A percentile compares a stretch with the other conserved stretches of the same genome.
These are phyloP conservation scores for Nudaria mundana DNA, from an alignment of 2,888 invertebrate species.

Conservation along the genomic window DNA sequence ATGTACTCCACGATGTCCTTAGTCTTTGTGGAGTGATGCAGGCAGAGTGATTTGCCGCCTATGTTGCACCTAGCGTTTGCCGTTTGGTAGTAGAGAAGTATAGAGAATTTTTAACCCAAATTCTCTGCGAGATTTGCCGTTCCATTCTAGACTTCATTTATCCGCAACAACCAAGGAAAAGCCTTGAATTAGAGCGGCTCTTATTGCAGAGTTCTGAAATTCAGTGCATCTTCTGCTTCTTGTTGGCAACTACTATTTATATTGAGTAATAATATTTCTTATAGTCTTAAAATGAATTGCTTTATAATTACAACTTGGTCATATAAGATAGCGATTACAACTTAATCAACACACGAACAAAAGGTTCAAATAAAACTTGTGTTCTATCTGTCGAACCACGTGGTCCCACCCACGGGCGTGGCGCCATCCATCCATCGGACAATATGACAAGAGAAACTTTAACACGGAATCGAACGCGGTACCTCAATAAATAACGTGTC, in stretches of 20 bases:
- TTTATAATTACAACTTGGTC: neutral
- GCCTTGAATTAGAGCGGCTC: too few relatives aligned
- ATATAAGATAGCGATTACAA: neutral
- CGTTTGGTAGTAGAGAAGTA: too few relatives aligned
- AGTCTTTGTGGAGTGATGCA: too few relatives aligned
- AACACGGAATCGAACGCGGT: constrained; percentile 47
- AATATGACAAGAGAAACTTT: constrained; percentile 57
- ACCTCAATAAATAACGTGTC: constrained; percentile 58
- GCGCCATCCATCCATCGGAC: constrained; percentile 40
- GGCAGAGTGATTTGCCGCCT: too few relatives aligned
- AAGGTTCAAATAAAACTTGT: constrained; percentile 23
- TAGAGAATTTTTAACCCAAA: too few relatives aligned
- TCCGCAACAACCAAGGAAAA: too few relatives aligned
- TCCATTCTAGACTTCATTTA: too few relatives aligned
- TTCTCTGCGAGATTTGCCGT: too few relatives aligned
- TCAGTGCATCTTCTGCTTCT: too few relatives aligned
- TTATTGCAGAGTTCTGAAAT: too few relatives aligned
- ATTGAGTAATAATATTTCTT: neutral
- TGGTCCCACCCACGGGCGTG: constrained; percentile 25
- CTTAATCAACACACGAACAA: constrained; percentile 1
- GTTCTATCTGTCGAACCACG: constrained; percentile 17
- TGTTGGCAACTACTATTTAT: neutral
- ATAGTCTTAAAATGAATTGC: neutral
- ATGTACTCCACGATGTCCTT: too few relatives aligned
- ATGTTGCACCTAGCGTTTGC: too few relatives aligned